phyloP scores from a whole-genome alignment of 35 echinoderm and acorn worm genomes.

The Nesometra sesokonis region DNA sequence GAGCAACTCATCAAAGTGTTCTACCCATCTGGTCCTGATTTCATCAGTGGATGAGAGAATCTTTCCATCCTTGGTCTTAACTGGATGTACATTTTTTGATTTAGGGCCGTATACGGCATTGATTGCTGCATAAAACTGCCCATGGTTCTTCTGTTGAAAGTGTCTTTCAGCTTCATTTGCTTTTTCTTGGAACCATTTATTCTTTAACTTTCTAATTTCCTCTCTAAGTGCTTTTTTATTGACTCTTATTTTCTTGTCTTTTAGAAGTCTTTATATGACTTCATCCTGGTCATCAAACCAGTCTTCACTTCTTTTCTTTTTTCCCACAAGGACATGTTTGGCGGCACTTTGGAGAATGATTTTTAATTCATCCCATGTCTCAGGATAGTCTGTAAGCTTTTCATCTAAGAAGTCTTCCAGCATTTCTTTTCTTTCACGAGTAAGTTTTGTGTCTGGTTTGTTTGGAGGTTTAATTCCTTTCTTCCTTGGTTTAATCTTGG shows the following conservation, averaged over 20 bases:
- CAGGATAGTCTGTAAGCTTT: neutral
- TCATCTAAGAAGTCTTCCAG: neutral
- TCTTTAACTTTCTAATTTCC: neutral
- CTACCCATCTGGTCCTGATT: neutral
- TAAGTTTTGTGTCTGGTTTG: neutral
- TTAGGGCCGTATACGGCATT: neutral
- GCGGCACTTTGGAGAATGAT: neutral
- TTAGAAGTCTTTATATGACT: neutral
- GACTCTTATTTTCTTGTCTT: neutral
- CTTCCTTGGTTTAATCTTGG: neutral
- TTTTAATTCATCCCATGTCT: slow-evolving; percentile 1
- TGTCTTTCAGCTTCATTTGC: neutral
- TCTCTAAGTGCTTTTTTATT: neutral
- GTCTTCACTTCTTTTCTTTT: neutral
- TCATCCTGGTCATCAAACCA: slow-evolving; percentile 13
- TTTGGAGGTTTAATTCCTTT: too few species aligned
- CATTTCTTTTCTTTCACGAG: neutral
- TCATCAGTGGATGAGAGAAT: neutral
- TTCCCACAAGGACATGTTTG: neutral
- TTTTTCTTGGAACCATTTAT: slow-evolving; percentile 12
- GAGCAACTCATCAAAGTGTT: neutral
- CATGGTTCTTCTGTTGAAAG: neutral
- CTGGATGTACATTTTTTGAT: neutral
- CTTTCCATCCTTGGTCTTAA: neutral
- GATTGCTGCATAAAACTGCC: neutral